Percentiles rank a stretch among this genome's conserved stretches.
Conservation (phyloP, 1,140 invertebrate genomes). For the Pogonognathellus flavescens region DNA sequence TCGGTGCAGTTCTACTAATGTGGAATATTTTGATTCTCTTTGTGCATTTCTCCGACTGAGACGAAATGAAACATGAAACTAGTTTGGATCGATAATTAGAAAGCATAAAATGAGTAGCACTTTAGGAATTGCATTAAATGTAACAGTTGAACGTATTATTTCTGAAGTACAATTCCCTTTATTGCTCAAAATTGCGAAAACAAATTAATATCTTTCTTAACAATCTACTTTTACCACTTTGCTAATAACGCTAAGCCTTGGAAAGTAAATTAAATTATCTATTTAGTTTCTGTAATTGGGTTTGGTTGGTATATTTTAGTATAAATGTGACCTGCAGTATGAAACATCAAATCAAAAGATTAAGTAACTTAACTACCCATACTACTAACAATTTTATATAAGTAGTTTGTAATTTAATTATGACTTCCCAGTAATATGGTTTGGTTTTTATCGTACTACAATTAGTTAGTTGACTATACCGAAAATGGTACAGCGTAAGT, state of each 20-base stretch:
- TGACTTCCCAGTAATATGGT: background rate
- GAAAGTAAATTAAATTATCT: no score
- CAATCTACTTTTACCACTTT: background rate
- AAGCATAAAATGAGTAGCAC: no score
- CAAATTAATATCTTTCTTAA: background rate
- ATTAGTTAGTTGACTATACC: background rate
- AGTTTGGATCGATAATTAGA: no score
- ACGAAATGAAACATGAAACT: no score
- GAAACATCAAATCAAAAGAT: background rate
- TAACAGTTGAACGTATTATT: no score
- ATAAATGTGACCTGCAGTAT: conserved; percentile 7
- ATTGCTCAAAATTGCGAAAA: conserved; percentile 5
- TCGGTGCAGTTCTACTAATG: no score
- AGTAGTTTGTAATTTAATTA: background rate
- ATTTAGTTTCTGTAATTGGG: background rate
- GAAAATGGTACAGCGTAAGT: conserved; percentile 14
- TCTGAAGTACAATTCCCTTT: no score
- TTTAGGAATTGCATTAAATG: no score
- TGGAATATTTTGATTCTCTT: no score
- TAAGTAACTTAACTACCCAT: background rate
- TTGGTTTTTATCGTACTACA: background rate
- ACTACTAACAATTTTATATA: background rate
- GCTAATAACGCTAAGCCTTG: no score
- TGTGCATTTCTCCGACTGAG: no score
- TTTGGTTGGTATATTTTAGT: conserved; percentile 7